Evolutionary conservation across 2,888 invertebrate species (phyloP).

Genomic region (Platycheirus albimanus): DNA sequence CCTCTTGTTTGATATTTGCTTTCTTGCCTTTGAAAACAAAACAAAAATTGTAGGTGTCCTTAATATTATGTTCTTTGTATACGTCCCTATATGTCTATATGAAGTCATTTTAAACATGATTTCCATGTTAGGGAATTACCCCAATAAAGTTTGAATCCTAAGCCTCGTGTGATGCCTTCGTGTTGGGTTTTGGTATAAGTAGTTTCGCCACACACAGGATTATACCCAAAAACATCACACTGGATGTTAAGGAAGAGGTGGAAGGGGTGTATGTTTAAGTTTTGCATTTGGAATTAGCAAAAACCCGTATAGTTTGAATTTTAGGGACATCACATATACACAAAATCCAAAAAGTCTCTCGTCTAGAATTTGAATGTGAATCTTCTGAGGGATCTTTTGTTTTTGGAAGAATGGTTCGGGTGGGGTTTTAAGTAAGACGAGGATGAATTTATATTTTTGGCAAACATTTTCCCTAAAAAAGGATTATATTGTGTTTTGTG

Average conservation of each 20-base stretch:
- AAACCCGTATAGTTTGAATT: constrained; percentile 60
- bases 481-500: constrained; percentile 57
- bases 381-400: constrained; percentile 48
- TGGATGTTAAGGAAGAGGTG: background rate
- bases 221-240: constrained; percentile 40
- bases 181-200: constrained; percentile 38
- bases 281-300: constrained; percentile 74
- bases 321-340: constrained; percentile 39
- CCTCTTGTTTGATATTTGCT: constrained; percentile 18
- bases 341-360: constrained; percentile 57
- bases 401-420: background rate
- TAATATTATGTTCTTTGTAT: background rate
- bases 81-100: constrained; percentile 7
- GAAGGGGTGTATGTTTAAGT: constrained; percentile 51
- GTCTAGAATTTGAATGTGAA: constrained; percentile 70
- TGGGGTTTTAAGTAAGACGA: constrained; percentile 16
- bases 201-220: constrained; percentile 54
- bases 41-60: constrained; percentile 14
- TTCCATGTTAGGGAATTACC: constrained; percentile 67
- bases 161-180: constrained; percentile 73
- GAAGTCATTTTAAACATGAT: constrained; percentile 66
- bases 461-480: constrained; percentile 61
- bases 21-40: constrained; percentile 5
- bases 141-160: constrained; percentile 71
- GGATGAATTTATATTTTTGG: constrained; percentile 68